These are phyloP conservation scores for Oeneis ivallda DNA, from an alignment of 2,888 invertebrate species.

Conservation along the genomic window DNA sequence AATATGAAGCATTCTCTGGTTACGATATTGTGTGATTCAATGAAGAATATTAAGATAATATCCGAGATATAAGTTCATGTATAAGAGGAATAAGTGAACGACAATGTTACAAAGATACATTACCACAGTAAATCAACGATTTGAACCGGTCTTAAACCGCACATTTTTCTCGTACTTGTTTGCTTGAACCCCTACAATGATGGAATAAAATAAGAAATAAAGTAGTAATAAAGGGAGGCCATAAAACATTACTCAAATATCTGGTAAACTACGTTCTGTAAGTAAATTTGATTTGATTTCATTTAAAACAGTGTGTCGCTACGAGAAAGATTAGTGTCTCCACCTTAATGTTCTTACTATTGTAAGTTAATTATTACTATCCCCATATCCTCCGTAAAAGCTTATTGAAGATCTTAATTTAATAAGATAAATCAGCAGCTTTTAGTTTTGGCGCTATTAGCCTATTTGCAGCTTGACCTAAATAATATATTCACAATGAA, in stretches of 20 bases:
- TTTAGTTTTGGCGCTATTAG: neutral
- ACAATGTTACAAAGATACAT: slow-evolving; percentile 3
- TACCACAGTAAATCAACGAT: neutral
- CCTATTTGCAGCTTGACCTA: slow-evolving; percentile 7
- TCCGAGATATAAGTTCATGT: no score
- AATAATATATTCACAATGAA: neutral
- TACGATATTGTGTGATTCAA: no score
- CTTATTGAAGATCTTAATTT: neutral
- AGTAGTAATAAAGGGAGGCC: no score
- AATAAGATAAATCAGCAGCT: neutral
- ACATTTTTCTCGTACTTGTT: neutral
- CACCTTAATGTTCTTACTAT: neutral
- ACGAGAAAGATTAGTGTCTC: no score
- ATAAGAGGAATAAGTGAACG: neutral
- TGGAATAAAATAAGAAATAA: neutral
- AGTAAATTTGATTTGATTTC: neutral
- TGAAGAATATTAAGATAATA: no score
- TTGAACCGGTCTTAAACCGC: slow-evolving; percentile 4
- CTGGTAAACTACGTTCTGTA: neutral
- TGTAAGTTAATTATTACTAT: neutral
- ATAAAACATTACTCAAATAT: neutral
- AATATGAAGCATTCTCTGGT: no score
- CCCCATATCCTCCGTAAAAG: neutral
- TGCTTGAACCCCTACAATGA: neutral
- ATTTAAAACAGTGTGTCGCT: no score